Evolutionary conservation across 2,113 vertebrate genomes (phyloP), one percentile per base, ranked within the genome.

Genomic region (Neoarius graeffei): DNA sequence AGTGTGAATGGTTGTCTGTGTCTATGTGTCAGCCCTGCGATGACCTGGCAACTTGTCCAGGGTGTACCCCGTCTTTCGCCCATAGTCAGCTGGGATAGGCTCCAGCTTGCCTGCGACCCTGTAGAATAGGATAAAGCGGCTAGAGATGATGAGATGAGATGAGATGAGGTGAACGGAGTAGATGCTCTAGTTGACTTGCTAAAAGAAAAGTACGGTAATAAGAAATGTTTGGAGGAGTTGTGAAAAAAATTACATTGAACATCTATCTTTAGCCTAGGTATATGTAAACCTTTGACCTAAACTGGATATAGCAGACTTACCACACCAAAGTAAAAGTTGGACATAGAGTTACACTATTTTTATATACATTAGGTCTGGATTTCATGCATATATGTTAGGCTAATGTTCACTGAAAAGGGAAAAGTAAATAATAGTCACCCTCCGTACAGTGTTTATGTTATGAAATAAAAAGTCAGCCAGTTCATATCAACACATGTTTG

Each of bases 351-450:
- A 30, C 14, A 54, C 30, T 73, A 54, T 71, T 48, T 57, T 57
- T 74, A 73, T 48, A 35, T 23, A 60, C 17, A 35, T 8, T 13
- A 25, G 15, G 42, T 50, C 20, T 60, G 42, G 48, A 60, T 35
- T 85, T 85, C 56, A 62, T 59, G 84, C 30, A 76, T 48, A 76
- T 85, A 23, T 74, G 84, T 50, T 25, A 30, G 23, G 11, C 4
- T 27, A 62, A 23, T 27, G 42, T 79, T 56, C 17, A 67, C 15
- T 69, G n/a, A 54, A 27, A 5, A 69, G 62, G 62, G 3, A 13
- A 84, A 48, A 54, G 0, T 54, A 54, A 84, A 69, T 54, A 54
- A 14, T 54, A 50, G 14, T 62, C 6, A 11, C 9, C 52, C 5
- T 13, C 48, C 5, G n/a, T n/a, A 67, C 27, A 69, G 27, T 17